A percentile compares a stretch with the other conserved stretches of the same genome.
phyloP scores from a whole-genome alignment of 1,140 invertebrate species.

The Drosophila kikkawai region DNA sequence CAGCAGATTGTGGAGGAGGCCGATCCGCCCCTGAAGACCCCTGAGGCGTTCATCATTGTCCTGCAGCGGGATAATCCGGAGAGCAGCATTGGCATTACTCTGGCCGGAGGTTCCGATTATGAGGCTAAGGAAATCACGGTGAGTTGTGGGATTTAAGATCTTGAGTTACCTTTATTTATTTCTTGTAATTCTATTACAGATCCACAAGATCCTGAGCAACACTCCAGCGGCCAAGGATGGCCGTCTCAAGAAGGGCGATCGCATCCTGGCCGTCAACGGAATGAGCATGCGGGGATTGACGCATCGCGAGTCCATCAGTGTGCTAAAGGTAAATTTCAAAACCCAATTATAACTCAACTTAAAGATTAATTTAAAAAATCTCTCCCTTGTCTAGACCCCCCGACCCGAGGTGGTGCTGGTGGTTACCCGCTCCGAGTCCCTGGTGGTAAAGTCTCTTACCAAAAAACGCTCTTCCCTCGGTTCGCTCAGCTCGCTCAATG shows the following conservation, averaged over 20 bases:
- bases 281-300: conserved; percentile 92
- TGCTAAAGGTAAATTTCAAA: conserved; percentile 89
- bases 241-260: conserved; percentile 93
- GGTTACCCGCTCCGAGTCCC: conserved; percentile 85
- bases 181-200: conserved; percentile 86
- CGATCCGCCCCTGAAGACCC: conserved; percentile 82
- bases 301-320: conserved; percentile 93
- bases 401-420: conserved; percentile 89
- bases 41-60: conserved; percentile 84
- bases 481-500: conserved; percentile 79
- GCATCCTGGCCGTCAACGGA: conserved; percentile 96
- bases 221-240: conserved; percentile 95
- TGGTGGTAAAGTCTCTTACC: conserved; percentile 75
- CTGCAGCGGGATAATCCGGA: conserved; percentile 85
- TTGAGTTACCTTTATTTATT: not conserved
- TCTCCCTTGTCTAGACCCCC: conserved; percentile 86
- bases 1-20: conserved; percentile 84
- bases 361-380: not conserved
- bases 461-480: conserved; percentile 84
- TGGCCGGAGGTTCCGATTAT: conserved; percentile 95
- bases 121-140: conserved; percentile 96
- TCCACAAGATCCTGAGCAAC: conserved; percentile 93
- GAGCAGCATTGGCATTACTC: conserved; percentile 93
- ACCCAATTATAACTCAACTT: no score
- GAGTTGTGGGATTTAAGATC: conserved; percentile 58